Percentiles rank a stretch among this genome's conserved stretches.
Conservation (phyloP, 2,888 invertebrate genomes). For the Cotesia congregata region DNA sequence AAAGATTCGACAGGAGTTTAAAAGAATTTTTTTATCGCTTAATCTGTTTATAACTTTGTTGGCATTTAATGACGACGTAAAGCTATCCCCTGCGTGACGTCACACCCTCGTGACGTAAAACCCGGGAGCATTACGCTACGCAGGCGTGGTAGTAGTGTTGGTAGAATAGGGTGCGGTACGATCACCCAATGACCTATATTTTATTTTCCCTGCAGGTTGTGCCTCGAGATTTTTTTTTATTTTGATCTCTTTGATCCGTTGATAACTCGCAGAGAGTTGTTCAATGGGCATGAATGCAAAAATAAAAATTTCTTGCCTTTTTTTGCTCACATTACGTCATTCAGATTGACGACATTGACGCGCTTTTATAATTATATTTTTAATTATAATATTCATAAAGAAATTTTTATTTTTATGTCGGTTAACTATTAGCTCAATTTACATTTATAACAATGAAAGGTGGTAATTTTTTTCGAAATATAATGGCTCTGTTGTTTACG, state of each 20-base stretch:
- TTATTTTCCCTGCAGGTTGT: constrained; percentile 44
- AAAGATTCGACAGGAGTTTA: not conserved
- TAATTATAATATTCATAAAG: not conserved
- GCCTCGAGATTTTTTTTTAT: constrained; percentile 12
- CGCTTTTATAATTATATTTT: not conserved
- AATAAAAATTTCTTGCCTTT: not conserved
- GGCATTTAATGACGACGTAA: constrained; percentile 11
- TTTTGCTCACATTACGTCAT: constrained; percentile 21
- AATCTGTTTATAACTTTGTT: not conserved
- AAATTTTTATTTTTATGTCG: not conserved
- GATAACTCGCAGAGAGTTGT: not conserved
- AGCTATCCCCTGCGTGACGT: constrained; percentile 56
- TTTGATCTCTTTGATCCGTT: constrained; percentile 5
- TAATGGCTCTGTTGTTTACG: not conserved
- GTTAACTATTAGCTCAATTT: not conserved
- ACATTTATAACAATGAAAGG: not conserved
- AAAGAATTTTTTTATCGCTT: not conserved
- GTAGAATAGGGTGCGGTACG: constrained; percentile 55
- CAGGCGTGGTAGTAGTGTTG: constrained; percentile 55
- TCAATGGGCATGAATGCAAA: not conserved
- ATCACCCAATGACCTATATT: constrained; percentile 66
- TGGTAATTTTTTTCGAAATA: not conserved
- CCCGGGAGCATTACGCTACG: constrained; percentile 63
- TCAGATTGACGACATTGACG: not conserved
- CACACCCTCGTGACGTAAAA: constrained; percentile 65